Base-by-base conservation (phyloP, 1,140 invertebrate genomes). In the Acarapis woodi region DNA sequence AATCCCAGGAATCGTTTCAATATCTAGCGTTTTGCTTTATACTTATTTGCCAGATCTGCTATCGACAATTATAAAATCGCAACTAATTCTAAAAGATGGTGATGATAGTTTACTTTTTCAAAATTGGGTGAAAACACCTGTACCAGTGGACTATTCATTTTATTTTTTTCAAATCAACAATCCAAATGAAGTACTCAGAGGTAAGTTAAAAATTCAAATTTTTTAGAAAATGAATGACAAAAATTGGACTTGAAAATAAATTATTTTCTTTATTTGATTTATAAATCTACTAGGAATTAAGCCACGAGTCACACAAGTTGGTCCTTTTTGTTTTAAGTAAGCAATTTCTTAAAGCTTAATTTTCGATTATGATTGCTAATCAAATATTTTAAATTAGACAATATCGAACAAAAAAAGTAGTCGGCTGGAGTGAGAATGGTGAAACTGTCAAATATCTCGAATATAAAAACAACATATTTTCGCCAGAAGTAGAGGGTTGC, bases 391-490 rank as follows among this genome's bases (percentile, higher is more conserved):
- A 5, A 6, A n/a, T 3, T 15, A 35, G 34, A 30, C 36, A 37
- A 31, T 31, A 18, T 4, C 10, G 36, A 21, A n/a, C 16, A 5
- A 37, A 37, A 29, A 28, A 40, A 37, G 23, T 40, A 20, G 14
- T 32, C n/a, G 33, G 26, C 22, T 43, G 29, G 8, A 14, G 9
- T 6, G 25, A 29, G 3, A 22, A 43, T 22, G 23, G 16, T 9
- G 8, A 16, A 2, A 40, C 39, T n/a, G 38, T 43, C 14, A 40
- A 35, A 9, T 43, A 42, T 33, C 29, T 34, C 22, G 42, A 43
- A 30, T 23, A 25, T 5, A 18, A 30, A 33, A 30, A 35, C 12
- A 40, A 35, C 37, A 15, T 19, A 15, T 36, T 37, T 28, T 22
- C 21, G 5, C 8, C 12, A 14, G 34, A 37, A 3, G n/a, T 18